These are phyloP conservation scores for Petroica traversi DNA, from an alignment of 2,113 vertebrate species.

Conservation along the genomic window DNA sequence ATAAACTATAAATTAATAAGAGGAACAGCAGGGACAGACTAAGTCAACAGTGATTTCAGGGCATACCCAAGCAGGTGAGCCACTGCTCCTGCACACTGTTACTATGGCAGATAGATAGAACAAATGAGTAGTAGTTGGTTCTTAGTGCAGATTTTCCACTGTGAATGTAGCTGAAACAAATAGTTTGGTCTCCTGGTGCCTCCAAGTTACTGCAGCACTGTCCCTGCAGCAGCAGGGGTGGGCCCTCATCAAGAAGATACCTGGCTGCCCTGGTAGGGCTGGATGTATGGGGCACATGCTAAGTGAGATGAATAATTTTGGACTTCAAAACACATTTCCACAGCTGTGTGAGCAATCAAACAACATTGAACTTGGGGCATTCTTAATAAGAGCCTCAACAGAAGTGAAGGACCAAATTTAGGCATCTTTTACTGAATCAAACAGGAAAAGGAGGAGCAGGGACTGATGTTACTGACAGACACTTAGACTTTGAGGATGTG, in stretches of 20 bases:
- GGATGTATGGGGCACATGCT: rapidly evolving
- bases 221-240: background rate
- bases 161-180: background rate
- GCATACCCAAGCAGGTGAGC: background rate
- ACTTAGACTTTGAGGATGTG: background rate
- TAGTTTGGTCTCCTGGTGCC: background rate
- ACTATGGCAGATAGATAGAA: background rate
- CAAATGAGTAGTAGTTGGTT: background rate
- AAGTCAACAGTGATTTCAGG: slow-evolving; percentile 4
- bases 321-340: background rate
- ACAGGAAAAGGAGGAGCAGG: background rate
- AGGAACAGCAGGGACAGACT: background rate
- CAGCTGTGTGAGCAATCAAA: background rate
- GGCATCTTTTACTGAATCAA: background rate
- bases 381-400: background rate
- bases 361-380: background rate
- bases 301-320: background rate
- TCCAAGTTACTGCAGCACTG: background rate
- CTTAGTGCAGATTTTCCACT: background rate
- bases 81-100: rapidly evolving
- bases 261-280: background rate
- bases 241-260: background rate
- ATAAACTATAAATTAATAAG: slow-evolving; percentile 5
- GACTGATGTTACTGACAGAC: background rate
- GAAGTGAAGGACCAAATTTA: background rate